phyloP scores from a whole-genome alignment of 64 coral and sea anemone species.

The Anthopleura sola region DNA sequence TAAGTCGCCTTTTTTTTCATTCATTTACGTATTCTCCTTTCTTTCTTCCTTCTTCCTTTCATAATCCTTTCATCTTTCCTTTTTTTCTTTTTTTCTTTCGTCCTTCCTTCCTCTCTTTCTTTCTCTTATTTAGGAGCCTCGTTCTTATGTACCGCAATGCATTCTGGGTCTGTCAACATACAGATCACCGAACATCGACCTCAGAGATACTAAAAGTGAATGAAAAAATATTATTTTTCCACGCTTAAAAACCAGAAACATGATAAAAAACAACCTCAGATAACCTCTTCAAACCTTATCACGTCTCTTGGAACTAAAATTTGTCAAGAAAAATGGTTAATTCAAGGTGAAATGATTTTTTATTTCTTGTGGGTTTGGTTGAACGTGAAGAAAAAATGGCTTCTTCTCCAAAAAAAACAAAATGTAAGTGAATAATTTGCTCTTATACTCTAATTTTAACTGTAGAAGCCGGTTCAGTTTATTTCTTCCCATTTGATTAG shows the following conservation, averaged over 20 bases:
- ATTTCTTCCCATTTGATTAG: neutral
- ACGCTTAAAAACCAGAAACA: neutral
- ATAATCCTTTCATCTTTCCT: no score
- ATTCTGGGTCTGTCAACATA: no score
- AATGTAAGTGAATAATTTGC: neutral
- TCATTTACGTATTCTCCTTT: no score
- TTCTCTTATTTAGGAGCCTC: no score
- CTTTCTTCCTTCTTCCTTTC: no score
- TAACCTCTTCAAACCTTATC: neutral
- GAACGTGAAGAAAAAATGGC: neutral
- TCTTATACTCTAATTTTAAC: no score
- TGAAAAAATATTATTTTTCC: neutral
- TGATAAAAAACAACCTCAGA: neutral
- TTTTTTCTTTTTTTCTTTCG: no score
- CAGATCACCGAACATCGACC: no score
- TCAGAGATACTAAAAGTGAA: neutral
- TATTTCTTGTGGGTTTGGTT: neutral
- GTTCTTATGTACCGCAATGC: no score
- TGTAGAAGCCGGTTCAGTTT: neutral
- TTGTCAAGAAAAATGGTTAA: neutral
- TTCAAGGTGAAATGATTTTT: neutral
- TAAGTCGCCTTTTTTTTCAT: no score
- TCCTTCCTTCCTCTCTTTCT: no score
- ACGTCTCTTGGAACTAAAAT: neutral
- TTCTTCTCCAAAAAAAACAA: neutral